A percentile compares a stretch with the other conserved stretches of the same genome.
Evolutionary conservation across 2,113 vertebrate species (phyloP).

Genomic region (Conger conger): DNA sequence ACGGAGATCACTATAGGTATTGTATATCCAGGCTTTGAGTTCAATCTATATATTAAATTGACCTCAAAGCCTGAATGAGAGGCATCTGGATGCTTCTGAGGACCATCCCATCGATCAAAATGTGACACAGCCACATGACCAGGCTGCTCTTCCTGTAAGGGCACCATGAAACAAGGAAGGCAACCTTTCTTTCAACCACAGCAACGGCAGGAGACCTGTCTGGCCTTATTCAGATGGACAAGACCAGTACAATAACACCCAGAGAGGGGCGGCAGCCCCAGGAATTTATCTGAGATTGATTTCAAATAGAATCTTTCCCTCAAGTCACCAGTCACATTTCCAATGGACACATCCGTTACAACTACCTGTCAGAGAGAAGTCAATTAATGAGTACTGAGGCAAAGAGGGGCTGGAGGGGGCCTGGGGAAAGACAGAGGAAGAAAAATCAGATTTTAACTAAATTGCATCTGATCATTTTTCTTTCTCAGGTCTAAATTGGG

Average conservation of each 20-base stretch:
- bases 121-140: not conserved
- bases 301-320: not conserved
- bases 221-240: not conserved
- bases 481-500: not conserved
- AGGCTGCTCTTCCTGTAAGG: not conserved
- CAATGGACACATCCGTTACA: not conserved
- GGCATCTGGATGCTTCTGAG: not conserved
- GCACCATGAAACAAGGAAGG: conserved; percentile 37
- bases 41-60: too few relatives aligned
- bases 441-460: conserved; percentile 9
- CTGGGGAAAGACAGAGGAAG: conserved; percentile 6
- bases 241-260: not conserved
- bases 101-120: not conserved
- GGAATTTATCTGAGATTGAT: not conserved
- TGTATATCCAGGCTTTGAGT: too few relatives aligned
- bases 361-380: conserved; percentile 6
- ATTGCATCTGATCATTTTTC: not conserved
- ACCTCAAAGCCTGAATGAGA: not conserved
- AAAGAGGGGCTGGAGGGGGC: conserved; percentile 5
- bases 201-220: not conserved
- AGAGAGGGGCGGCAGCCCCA: not conserved
- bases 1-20: too few relatives aligned
- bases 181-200: conserved; percentile 30
- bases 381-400: conserved; percentile 5
- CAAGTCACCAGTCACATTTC: not conserved